A percentile compares a stretch with the other conserved stretches of the same genome.
These are phyloP conservation scores for Peromyscus californicus DNA, from an alignment of 2,113 vertebrate genomes.

Conservation along the genomic window DNA sequence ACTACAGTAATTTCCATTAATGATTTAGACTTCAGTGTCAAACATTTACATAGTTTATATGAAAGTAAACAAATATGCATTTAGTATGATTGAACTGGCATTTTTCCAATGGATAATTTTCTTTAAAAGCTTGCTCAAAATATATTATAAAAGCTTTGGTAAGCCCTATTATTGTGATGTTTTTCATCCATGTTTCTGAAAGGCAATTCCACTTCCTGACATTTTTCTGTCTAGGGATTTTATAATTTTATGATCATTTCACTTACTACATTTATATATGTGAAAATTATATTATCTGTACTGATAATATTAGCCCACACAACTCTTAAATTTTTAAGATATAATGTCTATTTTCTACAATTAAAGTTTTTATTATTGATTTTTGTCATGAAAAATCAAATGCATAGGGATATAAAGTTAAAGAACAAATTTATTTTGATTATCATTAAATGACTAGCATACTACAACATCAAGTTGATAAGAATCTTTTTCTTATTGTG, in stretches of 20 bases:
- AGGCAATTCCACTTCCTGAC: constrained; percentile 57
- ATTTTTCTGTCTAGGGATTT: constrained; percentile 44
- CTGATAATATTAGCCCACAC: neutral
- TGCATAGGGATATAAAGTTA: neutral
- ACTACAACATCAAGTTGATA: neutral
- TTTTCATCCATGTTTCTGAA: constrained; percentile 59
- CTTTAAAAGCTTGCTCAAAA: constrained; percentile 74
- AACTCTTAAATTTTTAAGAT: constrained; percentile 52
- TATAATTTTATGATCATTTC: constrained; percentile 9
- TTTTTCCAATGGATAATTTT: constrained; percentile 79
- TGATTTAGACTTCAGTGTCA: constrained; percentile 67
- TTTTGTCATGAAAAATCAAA: constrained; percentile 33
- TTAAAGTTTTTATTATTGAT: constrained; percentile 6
- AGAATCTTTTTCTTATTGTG: neutral
- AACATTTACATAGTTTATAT: constrained; percentile 71
- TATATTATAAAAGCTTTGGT: constrained; percentile 71
- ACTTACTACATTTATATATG: constrained; percentile 24
- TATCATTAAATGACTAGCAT: constrained; percentile 19
- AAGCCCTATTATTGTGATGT: constrained; percentile 63
- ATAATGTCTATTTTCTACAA: constrained; percentile 9
- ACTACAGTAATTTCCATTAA: constrained; percentile 52
- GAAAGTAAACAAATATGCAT: constrained; percentile 62
- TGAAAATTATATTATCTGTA: neutral
- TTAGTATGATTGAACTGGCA: constrained; percentile 65
- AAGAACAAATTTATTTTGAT: constrained; percentile 7